Evolutionary conservation across 2,113 vertebrate genomes (phyloP).

Genomic region (Petroica traversi): DNA sequence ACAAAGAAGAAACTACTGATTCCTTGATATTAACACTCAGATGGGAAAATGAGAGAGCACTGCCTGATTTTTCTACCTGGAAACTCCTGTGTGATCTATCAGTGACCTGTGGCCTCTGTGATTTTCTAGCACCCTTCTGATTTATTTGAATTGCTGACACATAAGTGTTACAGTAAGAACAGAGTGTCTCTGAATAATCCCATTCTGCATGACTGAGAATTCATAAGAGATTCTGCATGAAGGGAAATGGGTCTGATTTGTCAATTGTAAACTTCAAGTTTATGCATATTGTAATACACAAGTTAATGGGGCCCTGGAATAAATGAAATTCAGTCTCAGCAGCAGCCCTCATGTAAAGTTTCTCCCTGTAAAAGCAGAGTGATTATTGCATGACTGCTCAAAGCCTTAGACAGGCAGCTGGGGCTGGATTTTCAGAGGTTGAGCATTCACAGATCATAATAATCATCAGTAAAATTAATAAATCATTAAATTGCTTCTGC

Average conservation of each 20-base stretch:
- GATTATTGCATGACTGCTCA: neutral
- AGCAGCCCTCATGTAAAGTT: neutral
- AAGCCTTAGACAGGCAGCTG: neutral
- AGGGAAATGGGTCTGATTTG: neutral
- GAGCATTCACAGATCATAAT: neutral
- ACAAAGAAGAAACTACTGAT: neutral
- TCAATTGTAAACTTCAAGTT: neutral
- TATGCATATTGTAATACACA: neutral
- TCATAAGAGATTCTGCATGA: accelerated
- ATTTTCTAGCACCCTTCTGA: neutral
- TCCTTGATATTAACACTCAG: neutral
- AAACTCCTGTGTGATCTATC: neutral
- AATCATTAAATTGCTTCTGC: neutral
- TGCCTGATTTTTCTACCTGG: neutral
- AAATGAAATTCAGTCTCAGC: neutral
- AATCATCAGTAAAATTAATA: neutral
- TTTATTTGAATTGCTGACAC: neutral
- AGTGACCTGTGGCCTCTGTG: neutral
- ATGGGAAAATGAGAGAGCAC: neutral
- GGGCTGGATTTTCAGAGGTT: neutral
- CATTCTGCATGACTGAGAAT: neutral
- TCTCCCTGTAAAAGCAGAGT: neutral
- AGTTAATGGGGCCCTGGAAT: neutral
- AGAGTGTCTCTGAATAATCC: neutral
- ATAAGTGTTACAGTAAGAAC: neutral